Evolutionary conservation across 2,888 invertebrate genomes (phyloP), one percentile per base, ranked within the genome.

Genomic region (Thymelicus acteon): DNA sequence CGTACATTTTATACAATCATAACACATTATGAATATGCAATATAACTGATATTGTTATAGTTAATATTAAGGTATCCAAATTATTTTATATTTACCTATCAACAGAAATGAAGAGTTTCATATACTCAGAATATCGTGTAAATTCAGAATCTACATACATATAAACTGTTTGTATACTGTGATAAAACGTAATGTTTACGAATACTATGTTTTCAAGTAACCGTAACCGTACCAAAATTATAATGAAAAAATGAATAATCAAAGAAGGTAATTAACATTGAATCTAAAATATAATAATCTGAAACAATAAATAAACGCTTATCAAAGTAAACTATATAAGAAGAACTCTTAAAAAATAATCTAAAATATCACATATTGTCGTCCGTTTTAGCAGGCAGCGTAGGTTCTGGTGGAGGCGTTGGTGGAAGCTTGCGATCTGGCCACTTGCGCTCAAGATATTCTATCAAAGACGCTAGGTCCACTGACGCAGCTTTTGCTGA

Each of bases 371-470:
- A 75, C 57, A 67, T 76, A 75, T 72, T 3, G 47, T 71, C 74
- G 52, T 67, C 67, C 72, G 75, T 69, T 74, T 61, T 62, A 8
- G 40, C 39, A 40, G 52, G 52, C 40, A 40, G 7, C 73, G 71
- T 54, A 0, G 77, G 78, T 62, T 81, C 81, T 0, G 79, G 79
- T 0, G 81, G 79, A 0, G 85, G 84, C 0, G 82, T 83, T 0
- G 84, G 83, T 0, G 85, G 85, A 1, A 83, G 75, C 49, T 80
- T 75, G 39, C 83, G 79, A 0, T 87, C 83, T 0, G 88, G 89
- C 85, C 87, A 89, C 49, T 84, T 79, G 7, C 87, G 80, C 12
- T 78, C 77, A 12, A 86, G 73, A 57, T 83, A 89, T 1, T 89
- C 88, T 2, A 78, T 80, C 15, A 88, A 60, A 6, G 73, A 75